These are phyloP conservation scores for Mustela erminea DNA, from an alignment of 2,797 vertebrate genomes.

Conservation along the genomic window DNA sequence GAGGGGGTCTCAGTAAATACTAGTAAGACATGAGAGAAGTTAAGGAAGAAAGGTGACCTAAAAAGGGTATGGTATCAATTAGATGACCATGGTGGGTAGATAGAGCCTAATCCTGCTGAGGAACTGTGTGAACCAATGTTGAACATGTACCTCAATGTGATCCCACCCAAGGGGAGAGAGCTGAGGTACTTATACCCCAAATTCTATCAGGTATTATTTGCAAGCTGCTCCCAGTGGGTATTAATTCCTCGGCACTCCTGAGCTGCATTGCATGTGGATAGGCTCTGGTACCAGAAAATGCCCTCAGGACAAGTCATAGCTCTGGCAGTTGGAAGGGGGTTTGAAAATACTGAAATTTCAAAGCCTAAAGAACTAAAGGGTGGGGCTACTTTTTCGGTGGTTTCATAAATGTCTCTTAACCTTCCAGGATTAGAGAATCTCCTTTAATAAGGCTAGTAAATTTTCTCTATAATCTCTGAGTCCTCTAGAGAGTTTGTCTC, in stretches of 20 bases:
- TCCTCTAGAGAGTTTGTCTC: neutral
- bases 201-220: neutral
- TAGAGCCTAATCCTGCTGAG: neutral
- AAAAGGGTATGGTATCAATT: neutral
- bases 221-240: neutral
- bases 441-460: neutral
- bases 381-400: neutral
- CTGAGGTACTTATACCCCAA: neutral
- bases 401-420: neutral
- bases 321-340: neutral
- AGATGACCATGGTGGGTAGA: neutral
- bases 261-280: neutral
- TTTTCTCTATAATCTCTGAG: neutral
- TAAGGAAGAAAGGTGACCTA: neutral
- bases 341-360: neutral
- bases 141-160: neutral
- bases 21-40: neutral
- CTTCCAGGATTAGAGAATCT: neutral
- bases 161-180: neutral
- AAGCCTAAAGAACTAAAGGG: neutral
- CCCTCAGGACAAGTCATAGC: neutral
- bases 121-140: neutral
- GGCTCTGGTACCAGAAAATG: neutral
- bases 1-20: neutral
- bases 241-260: neutral